Evolutionary conservation across 2,888 invertebrate genomes (phyloP).

Genomic region (Caenorhabditis sp.): DNA sequence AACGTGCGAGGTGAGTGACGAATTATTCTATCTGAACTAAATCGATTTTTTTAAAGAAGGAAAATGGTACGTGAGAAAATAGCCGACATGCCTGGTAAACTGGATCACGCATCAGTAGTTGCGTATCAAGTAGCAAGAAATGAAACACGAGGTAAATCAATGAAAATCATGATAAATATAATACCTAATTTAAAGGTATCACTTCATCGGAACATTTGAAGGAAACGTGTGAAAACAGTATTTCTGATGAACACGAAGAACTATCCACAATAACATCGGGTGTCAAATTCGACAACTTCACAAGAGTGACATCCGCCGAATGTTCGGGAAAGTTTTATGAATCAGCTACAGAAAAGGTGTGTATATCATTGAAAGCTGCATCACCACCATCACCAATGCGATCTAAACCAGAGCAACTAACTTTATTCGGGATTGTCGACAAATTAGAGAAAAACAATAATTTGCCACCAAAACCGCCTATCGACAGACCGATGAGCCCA

Average conservation of each 20-base stretch:
- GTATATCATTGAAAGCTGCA: conserved; percentile 4
- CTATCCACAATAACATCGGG: conserved; percentile 4
- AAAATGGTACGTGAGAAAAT: conserved; percentile 81
- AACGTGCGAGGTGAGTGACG: conserved; percentile 34
- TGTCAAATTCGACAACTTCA: conserved; percentile 18
- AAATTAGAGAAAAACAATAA: conserved; percentile 33
- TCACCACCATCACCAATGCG: conserved; percentile 27
- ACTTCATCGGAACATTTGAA: background rate
- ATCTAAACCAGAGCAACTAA: conserved; percentile 26
- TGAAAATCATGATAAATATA: background rate
- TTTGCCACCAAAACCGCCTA: background rate
- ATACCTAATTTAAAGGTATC: background rate
- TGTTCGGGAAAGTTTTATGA: conserved; percentile 10
- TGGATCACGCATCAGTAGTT: conserved; percentile 83
- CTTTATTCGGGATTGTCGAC: conserved; percentile 29
- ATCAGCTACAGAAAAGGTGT: conserved; percentile 10
- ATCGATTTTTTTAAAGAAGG: conserved; percentile 74
- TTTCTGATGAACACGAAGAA: background rate
- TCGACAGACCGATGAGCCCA: conserved; percentile 47
- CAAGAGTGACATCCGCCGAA: conserved; percentile 17
- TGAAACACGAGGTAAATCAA: conserved; percentile 1
- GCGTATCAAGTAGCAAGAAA: conserved; percentile 79
- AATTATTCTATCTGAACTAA: background rate
- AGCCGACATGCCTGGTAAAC: conserved; percentile 83
- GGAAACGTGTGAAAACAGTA: background rate